Percentiles rank a stretch among this genome's conserved stretches.
Conservation (phyloP, 37 sponge, comb jelly and placozoan species). For the Tethya wilhelma region DNA sequence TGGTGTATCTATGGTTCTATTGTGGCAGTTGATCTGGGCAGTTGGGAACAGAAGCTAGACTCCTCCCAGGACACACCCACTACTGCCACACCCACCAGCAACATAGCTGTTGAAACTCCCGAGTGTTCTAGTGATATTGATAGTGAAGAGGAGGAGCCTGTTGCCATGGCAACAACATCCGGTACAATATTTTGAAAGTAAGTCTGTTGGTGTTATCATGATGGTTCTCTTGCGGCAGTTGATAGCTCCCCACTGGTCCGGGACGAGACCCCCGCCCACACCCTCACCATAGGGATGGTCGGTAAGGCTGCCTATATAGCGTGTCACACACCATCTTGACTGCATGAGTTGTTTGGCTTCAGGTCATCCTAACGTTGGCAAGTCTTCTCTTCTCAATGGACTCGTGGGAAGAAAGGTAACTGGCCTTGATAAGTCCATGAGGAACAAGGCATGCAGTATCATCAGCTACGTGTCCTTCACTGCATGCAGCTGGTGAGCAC, state of each 20-base stretch:
- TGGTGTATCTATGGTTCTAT: too few species aligned
- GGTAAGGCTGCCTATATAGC: conserved; percentile 46
- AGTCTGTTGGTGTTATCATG: too few species aligned
- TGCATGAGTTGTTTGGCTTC: not conserved
- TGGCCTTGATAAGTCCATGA: too few species aligned
- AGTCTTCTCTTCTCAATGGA: conserved; percentile 95
- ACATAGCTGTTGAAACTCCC: not conserved
- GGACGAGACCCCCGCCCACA: not conserved
- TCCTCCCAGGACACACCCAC: not conserved
- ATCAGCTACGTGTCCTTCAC: too few species aligned
- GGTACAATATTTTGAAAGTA: too few species aligned
- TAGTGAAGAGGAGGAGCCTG: not conserved
- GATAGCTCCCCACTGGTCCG: not conserved
- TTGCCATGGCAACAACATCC: conserved; percentile 1
- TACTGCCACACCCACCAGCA: not conserved
- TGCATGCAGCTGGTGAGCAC: conserved; percentile 82
- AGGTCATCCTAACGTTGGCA: conserved; percentile 99
- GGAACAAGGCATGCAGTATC: too few species aligned
- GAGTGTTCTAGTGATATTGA: not conserved
- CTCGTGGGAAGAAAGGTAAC: conserved; percentile 88
- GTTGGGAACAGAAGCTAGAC: conserved; percentile 42
- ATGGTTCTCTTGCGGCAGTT: not conserved
- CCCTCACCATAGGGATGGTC: conserved; percentile 90
- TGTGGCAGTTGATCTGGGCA: conserved; percentile 51
- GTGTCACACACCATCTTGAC: conserved; percentile 1